Conservation (phyloP, 2,797 vertebrate species). For the Decapterus maruadsi region DNA sequence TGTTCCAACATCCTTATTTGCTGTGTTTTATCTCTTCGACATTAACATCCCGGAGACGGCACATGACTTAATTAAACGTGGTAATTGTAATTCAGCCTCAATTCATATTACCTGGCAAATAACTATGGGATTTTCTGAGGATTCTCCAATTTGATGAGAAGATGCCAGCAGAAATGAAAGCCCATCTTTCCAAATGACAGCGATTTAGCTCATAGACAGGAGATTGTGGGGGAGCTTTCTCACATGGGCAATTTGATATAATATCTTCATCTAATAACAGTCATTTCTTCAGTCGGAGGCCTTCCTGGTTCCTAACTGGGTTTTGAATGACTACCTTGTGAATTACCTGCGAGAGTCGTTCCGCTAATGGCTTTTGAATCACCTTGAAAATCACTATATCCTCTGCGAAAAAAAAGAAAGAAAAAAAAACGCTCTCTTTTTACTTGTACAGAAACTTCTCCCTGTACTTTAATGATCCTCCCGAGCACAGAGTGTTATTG, state of each 20-base stretch:
- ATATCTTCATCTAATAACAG: constrained; percentile 83
- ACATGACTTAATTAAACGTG: constrained; percentile 24
- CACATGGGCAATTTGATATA: constrained; percentile 76
- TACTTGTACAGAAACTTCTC: constrained; percentile 63
- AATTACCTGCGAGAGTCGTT: constrained; percentile 85
- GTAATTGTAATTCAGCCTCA: constrained; percentile 33
- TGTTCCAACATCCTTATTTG: constrained; percentile 2
- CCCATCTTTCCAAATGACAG: constrained; percentile 69
- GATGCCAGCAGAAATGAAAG: constrained; percentile 65
- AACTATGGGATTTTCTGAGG: constrained; percentile 26
- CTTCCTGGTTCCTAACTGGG: constrained; percentile 78
- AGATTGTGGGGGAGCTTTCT: constrained; percentile 68
- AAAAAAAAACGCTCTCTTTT: constrained; percentile 45
- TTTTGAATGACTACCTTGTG: constrained; percentile 82
- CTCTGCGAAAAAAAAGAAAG: constrained; percentile 7
- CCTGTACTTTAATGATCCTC: constrained; percentile 66
- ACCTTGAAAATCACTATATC: constrained; percentile 80
- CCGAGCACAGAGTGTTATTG: constrained; percentile 35
- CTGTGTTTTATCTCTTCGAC: constrained; percentile 15
- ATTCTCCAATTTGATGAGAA: constrained; percentile 59
- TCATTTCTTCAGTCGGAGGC: constrained; percentile 73
- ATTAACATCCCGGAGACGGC: constrained; percentile 3
- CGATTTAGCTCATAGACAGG: constrained; percentile 63
- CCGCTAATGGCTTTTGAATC: constrained; percentile 87
- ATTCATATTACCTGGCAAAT: constrained; percentile 33